Conservation (phyloP, 2,797 vertebrate species). For the Erpetoichthys calabaricus region DNA sequence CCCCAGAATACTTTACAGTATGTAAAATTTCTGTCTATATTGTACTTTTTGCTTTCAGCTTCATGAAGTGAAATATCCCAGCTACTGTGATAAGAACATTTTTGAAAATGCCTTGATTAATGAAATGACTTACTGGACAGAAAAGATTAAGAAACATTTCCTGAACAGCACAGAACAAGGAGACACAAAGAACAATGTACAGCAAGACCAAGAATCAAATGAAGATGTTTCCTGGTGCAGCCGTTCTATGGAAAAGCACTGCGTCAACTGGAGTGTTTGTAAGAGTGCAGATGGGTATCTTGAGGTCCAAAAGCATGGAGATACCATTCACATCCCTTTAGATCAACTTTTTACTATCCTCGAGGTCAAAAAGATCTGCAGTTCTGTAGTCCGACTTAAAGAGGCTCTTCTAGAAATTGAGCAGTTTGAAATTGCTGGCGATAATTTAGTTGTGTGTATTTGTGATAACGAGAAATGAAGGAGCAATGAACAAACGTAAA, state of each 20-base stretch:
- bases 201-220: background rate
- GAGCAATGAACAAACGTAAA: too few relatives aligned
- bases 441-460: slow-evolving; percentile 49
- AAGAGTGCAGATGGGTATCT: slow-evolving; percentile 3
- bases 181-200: background rate
- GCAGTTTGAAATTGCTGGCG: slow-evolving; percentile 42
- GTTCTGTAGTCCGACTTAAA: slow-evolving; percentile 41
- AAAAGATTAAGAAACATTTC: slow-evolving; percentile 44
- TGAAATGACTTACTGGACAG: slow-evolving; percentile 55
- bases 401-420: slow-evolving; percentile 39
- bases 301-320: slow-evolving; percentile 30
- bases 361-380: slow-evolving; percentile 53
- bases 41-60: slow-evolving; percentile 39
- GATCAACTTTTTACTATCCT: slow-evolving; percentile 50
- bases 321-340: slow-evolving; percentile 57
- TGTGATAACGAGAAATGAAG: slow-evolving; percentile 13
- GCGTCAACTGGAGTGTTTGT: slow-evolving; percentile 14
- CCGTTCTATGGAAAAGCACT: background rate
- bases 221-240: background rate
- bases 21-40: too few relatives aligned
- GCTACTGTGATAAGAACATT: slow-evolving; percentile 69
- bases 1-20: too few relatives aligned
- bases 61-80: slow-evolving; percentile 70
- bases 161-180: slow-evolving; percentile 15
- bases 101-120: slow-evolving; percentile 51